Evolutionary conservation across 1,140 invertebrate species (phyloP).

Genomic region (Neoseiulus cucumeris): DNA sequence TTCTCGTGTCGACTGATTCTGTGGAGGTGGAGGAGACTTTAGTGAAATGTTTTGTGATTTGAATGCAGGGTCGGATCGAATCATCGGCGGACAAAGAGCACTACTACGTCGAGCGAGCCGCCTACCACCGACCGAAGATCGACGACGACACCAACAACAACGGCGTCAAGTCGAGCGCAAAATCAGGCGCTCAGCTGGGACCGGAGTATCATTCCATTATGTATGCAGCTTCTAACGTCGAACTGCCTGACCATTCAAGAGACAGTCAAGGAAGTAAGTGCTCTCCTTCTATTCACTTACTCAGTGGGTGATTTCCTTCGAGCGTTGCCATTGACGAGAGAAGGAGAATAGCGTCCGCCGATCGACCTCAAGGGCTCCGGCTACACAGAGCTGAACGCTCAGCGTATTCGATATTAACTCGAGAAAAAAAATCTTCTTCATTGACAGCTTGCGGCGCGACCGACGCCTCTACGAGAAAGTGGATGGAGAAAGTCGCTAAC

Average conservation of each 20-base stretch:
- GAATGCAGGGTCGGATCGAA: slow-evolving; percentile 2
- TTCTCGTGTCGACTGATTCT: too few relatives aligned
- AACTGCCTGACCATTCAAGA: background rate
- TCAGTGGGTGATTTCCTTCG: too few relatives aligned
- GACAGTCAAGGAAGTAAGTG: slow-evolving; percentile 2
- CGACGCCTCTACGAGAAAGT: background rate
- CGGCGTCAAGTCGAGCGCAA: background rate
- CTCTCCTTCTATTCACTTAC: too few relatives aligned
- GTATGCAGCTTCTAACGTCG: slow-evolving; percentile 8
- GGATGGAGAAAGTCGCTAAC: slow-evolving; percentile 1
- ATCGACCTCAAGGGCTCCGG: too few relatives aligned
- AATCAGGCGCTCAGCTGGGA: background rate
- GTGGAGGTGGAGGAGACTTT: slow-evolving; percentile 28
- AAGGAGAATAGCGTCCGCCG: too few relatives aligned
- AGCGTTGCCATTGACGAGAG: too few relatives aligned
- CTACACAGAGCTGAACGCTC: too few relatives aligned
- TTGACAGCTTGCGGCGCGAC: background rate
- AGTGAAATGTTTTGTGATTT: too few relatives aligned
- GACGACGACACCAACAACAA: background rate
- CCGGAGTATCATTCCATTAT: slow-evolving; percentile 3
- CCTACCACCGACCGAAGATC: background rate
- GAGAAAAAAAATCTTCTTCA: too few relatives aligned
- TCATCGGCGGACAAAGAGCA: background rate
- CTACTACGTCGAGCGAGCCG: background rate
- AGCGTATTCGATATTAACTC: too few relatives aligned